phyloP scores from a whole-genome alignment of 2,888 invertebrate genomes.

The Aleiodes alternator region DNA sequence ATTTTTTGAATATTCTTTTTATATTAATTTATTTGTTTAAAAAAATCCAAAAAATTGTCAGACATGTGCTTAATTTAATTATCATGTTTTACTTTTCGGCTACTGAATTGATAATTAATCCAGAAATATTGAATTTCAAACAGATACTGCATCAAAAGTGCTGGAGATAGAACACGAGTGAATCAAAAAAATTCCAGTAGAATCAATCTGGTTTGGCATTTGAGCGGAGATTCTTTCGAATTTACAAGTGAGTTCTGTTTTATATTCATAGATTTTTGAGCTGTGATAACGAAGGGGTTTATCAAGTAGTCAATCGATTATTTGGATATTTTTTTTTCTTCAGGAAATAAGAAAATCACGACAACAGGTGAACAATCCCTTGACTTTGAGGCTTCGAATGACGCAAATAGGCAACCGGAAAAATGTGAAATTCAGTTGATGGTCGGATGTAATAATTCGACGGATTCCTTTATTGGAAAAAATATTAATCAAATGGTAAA shows the following conservation, averaged over 20 bases:
- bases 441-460: slow-evolving; percentile 10
- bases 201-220: slow-evolving; percentile 25
- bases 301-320: not conserved
- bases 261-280: not conserved
- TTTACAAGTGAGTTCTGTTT: slow-evolving; percentile 27
- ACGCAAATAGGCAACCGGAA: not conserved
- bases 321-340: not conserved
- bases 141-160: slow-evolving; percentile 18
- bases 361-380: not conserved
- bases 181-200: not conserved
- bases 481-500: slow-evolving; percentile 18
- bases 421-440: slow-evolving; percentile 22
- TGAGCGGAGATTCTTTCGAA: not conserved
- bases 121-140: not conserved
- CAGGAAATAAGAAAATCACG: not conserved
- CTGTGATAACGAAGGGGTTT: too few species aligned
- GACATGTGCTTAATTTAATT: not conserved
- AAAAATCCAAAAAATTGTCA: too few species aligned
- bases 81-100: not conserved
- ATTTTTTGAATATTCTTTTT: too few species aligned
- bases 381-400: not conserved
- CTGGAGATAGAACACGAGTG: not conserved
- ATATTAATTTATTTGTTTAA: too few species aligned
- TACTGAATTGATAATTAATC: not conserved
- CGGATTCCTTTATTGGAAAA: not conserved